Evolutionary conservation across 2,888 invertebrate genomes (phyloP), one percentile per base, ranked within the genome.

Genomic region (Sesamia inferens): DNA sequence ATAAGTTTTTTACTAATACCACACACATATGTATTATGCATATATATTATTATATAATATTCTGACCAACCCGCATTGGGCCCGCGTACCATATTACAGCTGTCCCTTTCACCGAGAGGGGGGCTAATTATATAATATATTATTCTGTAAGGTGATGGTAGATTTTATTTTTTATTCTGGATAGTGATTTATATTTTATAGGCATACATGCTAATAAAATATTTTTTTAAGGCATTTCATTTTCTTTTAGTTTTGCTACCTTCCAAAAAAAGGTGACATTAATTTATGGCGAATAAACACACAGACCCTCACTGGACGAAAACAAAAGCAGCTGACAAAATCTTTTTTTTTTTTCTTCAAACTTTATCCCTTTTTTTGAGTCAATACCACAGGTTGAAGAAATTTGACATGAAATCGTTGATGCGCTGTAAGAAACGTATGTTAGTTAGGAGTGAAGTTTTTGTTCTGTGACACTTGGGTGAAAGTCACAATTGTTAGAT

Each of bases 401-500:
- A 73, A 58, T 39, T 6, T 0, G 13, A 0, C 0, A 42, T 0
- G 0, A 22, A 22, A 22, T 19, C 42, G 24, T 55, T 55, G 31
- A 39, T 0, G 0, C 6, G 51, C 73, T 64, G 68, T 6, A 24
- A 24, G 31, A 47, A 66, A 16, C 16, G 0, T 10, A 64, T 22
- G 16, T 44, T 16, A 16, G 4, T 63, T 59, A 0, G 8, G 19
- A n/a, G 14, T 10, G 11, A 58, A 2, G 0, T 63, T 61, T 22
- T 47, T 70, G 0, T 31, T 62, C 82, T 79, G 64, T 72, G 67
- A 7, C 39, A 14, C 10, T n/a, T 11, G 57, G 62, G 64, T 62
- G 10, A 63, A 71, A 68, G 62, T 51, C 54, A 65, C 76, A 76
- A 63, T 71, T 69, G 73, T 47, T 5, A 11, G 22, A 24, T 47